Evolutionary conservation across 2,888 invertebrate genomes (phyloP).

Genomic region (Plebejus argus): DNA sequence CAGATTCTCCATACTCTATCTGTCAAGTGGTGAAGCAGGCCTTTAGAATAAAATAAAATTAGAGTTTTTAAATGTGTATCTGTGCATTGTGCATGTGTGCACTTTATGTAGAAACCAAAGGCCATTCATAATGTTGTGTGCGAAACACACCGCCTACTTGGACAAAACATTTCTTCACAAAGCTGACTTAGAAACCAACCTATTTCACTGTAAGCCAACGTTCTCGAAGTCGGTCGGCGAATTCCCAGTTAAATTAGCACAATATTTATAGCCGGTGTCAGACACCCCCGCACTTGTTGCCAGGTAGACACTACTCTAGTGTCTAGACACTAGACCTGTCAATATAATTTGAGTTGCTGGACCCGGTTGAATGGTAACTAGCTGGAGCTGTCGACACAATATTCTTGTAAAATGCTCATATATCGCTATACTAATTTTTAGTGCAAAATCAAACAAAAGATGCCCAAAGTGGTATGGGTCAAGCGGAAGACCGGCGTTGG

Average conservation of each 20-base stretch:
- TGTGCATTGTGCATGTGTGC: too few relatives aligned
- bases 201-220: slow-evolving; percentile 30
- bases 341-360: neutral
- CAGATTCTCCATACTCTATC: too few relatives aligned
- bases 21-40: too few relatives aligned
- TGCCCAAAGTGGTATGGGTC: too few relatives aligned
- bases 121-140: neutral
- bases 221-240: slow-evolving; percentile 50
- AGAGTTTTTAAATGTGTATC: too few relatives aligned
- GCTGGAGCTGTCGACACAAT: too few relatives aligned
- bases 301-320: neutral
- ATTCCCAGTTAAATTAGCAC: slow-evolving; percentile 58
- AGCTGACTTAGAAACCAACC: neutral
- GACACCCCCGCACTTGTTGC: slow-evolving; percentile 45
- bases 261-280: slow-evolving; percentile 59
- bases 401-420: too few relatives aligned
- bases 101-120: too few relatives aligned
- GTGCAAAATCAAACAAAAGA: too few relatives aligned
- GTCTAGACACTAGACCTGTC: neutral
- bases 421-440: too few relatives aligned
- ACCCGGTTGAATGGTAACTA: neutral
- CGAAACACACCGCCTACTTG: neutral
- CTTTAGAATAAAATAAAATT: too few relatives aligned
- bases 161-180: neutral
- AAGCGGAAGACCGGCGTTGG: too few relatives aligned